These are phyloP conservation scores for Scaptomyza graminum DNA, from an alignment of 1,140 invertebrate genomes.

Conservation along the genomic window DNA sequence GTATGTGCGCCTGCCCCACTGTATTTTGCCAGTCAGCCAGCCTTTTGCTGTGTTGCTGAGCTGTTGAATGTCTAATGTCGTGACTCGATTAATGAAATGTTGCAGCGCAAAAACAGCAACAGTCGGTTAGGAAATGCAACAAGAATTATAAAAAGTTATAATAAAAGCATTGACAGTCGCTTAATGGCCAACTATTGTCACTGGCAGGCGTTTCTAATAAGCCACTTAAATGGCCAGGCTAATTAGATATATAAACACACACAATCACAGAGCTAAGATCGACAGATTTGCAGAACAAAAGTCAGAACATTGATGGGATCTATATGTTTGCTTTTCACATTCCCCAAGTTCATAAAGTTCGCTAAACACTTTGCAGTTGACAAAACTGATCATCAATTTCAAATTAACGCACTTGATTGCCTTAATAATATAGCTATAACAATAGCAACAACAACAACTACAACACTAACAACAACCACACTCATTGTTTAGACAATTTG, in stretches of 20 bases:
- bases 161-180: slow-evolving; percentile 79
- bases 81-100: slow-evolving; percentile 82
- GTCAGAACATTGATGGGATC: slow-evolving; percentile 11
- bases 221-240: slow-evolving; percentile 71
- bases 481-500: slow-evolving; percentile 36
- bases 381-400: slow-evolving; percentile 62
- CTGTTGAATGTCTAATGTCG: slow-evolving; percentile 81
- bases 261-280: not conserved
- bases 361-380: slow-evolving; percentile 38
- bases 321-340: slow-evolving; percentile 1
- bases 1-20: slow-evolving; percentile 46
- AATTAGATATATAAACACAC: slow-evolving; percentile 56
- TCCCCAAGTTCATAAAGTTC: slow-evolving; percentile 11
- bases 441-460: slow-evolving; percentile 23
- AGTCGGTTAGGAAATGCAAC: slow-evolving; percentile 61
- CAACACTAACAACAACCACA: slow-evolving; percentile 31
- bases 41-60: slow-evolving; percentile 13
- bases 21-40: slow-evolving; percentile 5
- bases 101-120: slow-evolving; percentile 33
- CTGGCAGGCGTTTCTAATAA: slow-evolving; percentile 60
- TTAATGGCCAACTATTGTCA: slow-evolving; percentile 76
- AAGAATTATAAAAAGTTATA: slow-evolving; percentile 79
- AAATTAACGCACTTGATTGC: slow-evolving; percentile 70
- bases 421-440: slow-evolving; percentile 76
- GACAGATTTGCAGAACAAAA: not conserved